Evolutionary conservation across 1,140 invertebrate genomes (phyloP).

Genomic region (Drosophila cardini): DNA sequence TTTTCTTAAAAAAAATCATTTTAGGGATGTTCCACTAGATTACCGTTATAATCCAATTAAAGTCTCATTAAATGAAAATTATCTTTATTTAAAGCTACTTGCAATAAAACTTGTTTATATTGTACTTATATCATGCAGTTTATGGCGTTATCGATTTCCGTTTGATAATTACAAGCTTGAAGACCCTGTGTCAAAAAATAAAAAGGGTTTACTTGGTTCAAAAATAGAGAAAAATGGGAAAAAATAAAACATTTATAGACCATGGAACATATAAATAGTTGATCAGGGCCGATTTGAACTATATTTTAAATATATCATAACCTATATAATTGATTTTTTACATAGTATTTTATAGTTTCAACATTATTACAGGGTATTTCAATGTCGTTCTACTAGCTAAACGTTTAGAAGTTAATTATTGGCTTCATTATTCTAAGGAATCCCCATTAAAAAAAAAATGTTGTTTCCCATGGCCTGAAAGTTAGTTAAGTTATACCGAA

Average conservation of each 20-base stretch:
- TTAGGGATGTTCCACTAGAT: neutral
- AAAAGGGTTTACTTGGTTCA: neutral
- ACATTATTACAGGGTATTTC: no score
- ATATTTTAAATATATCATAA: no score
- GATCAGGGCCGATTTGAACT: no score
- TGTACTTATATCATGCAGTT: neutral
- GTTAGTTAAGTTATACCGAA: neutral
- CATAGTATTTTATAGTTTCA: no score
- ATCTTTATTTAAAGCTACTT: constrained; percentile 14
- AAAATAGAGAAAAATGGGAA: no score
- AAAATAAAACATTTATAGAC: no score
- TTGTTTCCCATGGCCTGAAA: neutral
- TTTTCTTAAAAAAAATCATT: no score
- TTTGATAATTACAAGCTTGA: constrained; percentile 11
- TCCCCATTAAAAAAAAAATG: neutral
- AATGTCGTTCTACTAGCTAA: neutral
- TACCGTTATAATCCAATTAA: no score
- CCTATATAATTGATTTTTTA: no score
- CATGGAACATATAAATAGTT: no score
- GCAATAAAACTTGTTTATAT: constrained; percentile 11
- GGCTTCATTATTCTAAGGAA: neutral
- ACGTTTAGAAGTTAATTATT: neutral
- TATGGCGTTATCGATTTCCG: constrained; percentile 2
- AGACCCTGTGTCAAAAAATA: neutral
- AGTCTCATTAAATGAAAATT: neutral